Evolutionary conservation across 1,140 invertebrate genomes (phyloP).

Genomic region (Tetramorium simillimum): DNA sequence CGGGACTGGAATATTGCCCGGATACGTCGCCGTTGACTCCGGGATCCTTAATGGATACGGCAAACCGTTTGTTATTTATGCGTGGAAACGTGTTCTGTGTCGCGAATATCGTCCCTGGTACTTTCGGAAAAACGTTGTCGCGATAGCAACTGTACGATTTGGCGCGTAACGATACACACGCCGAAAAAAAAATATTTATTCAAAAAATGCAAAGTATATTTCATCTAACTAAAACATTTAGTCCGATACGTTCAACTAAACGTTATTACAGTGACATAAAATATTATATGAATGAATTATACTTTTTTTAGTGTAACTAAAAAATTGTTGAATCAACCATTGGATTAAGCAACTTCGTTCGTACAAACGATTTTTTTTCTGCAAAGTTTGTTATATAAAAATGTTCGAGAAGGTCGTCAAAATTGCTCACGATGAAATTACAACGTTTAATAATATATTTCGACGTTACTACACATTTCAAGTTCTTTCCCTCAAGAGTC

Average conservation of each 20-base stretch:
- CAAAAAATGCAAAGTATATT: too few species aligned
- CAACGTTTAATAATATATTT: neutral
- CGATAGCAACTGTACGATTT: neutral
- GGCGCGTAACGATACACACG: too few species aligned
- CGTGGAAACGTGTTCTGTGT: neutral
- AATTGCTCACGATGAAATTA: neutral
- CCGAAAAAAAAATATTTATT: too few species aligned
- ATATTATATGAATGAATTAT: too few species aligned
- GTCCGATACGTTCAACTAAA: too few species aligned
- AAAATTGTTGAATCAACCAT: too few species aligned
- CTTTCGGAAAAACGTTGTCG: neutral
- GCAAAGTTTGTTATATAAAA: neutral
- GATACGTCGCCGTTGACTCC: constrained; percentile 4
- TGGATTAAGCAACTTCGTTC: too few species aligned
- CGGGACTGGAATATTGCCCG: constrained; percentile 18
- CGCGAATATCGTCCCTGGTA: neutral
- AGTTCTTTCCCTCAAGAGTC: neutral
- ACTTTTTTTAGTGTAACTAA: too few species aligned
- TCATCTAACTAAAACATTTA: too few species aligned
- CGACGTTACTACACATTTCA: neutral
- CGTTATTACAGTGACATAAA: too few species aligned
- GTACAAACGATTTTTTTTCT: too few species aligned
- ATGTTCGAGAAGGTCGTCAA: neutral
- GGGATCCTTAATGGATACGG: constrained; percentile 41
- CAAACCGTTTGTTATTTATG: constrained; percentile 27